phyloP scores from a whole-genome alignment of 2,888 invertebrate species.

The Ochlodes sylvanus region DNA sequence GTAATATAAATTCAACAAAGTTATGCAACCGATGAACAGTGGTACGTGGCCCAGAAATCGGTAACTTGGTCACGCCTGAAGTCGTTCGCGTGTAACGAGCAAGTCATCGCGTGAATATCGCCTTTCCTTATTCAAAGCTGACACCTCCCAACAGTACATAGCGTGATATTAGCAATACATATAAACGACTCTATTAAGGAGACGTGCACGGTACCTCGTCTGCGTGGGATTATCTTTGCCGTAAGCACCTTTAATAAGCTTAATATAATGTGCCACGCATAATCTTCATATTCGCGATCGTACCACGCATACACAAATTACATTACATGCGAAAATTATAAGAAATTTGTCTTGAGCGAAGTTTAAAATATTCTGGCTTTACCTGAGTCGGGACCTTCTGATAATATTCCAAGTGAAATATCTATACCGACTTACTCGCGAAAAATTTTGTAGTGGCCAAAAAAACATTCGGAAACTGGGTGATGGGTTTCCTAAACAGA shows the following conservation, averaged over 20 bases:
- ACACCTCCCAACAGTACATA: constrained; percentile 34
- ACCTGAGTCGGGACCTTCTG: background rate
- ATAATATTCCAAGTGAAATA: background rate
- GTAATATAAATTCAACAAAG: background rate
- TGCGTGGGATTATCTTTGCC: constrained; percentile 25
- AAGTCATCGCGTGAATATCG: constrained; percentile 41
- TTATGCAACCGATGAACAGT: background rate
- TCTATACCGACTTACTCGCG: too few species aligned
- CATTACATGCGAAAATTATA: constrained; percentile 28
- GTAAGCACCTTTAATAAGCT: constrained; percentile 30
- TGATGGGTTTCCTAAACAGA: too few species aligned
- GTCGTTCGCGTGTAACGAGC: constrained; percentile 40
- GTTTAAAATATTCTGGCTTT: background rate
- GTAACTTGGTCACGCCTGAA: constrained; percentile 41
- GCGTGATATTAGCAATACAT: constrained; percentile 39
- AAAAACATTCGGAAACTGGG: too few species aligned
- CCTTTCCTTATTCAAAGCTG: constrained; percentile 41
- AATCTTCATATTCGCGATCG: constrained; percentile 25
- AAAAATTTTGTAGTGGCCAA: too few species aligned
- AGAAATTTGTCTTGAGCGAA: background rate
- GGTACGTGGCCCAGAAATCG: constrained; percentile 36
- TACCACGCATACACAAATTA: constrained; percentile 27
- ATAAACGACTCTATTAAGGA: constrained; percentile 41
- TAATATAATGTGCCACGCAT: constrained; percentile 28
- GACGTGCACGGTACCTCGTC: constrained; percentile 16